Evolutionary conservation across 2,888 invertebrate species (phyloP), one percentile per base, ranked within the genome.

Genomic region (Athripsodes cinereus): DNA sequence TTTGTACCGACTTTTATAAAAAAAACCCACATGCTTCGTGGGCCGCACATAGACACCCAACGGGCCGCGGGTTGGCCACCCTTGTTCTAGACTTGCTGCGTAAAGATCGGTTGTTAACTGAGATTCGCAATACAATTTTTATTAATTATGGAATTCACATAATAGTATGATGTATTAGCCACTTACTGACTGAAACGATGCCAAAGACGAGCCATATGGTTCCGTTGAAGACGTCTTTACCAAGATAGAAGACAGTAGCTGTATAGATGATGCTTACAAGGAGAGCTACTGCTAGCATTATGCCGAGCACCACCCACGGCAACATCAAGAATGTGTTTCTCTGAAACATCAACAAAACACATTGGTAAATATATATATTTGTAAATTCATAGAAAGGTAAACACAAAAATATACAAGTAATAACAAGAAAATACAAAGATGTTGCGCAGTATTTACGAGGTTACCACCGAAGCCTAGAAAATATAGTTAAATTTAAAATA

Each of bases 241-340:
- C 82, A 61, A 87, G 79, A 72, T 86, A 87, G 70, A 85, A 85
- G 50, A 85, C 84, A 65, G 90, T 85, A 46, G 86, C 83, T 18
- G 89, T 91, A 70, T 90, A 90, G 57, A 92, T 80, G 35, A 92
- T 82, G 60, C 90, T 91, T 65, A 92, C 85, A 48, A 90, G 75
- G 57, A 91, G 72, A 1, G 88, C 90, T 64, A 92, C 80, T 8
- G 87, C 87, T 52, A 91, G 78, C 79, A 92, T 87, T 58, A 91
- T 83, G 2, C 90, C 91, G 53, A 92, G 78, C 51, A 89, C 83
- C 35, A 92, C 88, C 88, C 87, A 87, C 6, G 87, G 87, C 58
- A 87, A 74, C 86, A 87, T 86, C 65, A 86, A 70, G 68, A 82
- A 84, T 67, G 84, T 82, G 68, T 86, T 85, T 66, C 83, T 77